Evolutionary conservation across 2,113 vertebrate genomes (phyloP).

Genomic region (Motacilla alba): DNA sequence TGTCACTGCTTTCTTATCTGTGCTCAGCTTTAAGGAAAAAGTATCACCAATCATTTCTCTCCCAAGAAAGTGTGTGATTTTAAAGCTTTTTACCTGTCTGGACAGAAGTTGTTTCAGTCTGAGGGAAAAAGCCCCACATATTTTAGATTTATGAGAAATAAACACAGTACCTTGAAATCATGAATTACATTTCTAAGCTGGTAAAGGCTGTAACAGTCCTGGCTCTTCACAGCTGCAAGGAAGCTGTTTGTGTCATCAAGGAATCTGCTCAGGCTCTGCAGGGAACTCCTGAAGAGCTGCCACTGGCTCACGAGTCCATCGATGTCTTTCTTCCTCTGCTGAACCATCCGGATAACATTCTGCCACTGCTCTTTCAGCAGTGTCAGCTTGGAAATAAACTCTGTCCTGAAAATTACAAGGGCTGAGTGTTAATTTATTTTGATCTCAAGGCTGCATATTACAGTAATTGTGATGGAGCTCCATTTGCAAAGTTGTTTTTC

Average conservation of each 20-base stretch:
- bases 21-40: not conserved
- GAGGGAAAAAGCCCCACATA: not conserved
- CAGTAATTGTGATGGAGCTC: not conserved
- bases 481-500: not conserved
- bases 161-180: slow-evolving; percentile 78
- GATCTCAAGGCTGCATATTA: not conserved
- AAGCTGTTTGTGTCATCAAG: slow-evolving; percentile 70
- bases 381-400: slow-evolving; percentile 83
- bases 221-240: slow-evolving; percentile 70
- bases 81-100: not conserved
- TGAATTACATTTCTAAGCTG: slow-evolving; percentile 73
- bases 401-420: slow-evolving; percentile 71
- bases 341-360: slow-evolving; percentile 68
- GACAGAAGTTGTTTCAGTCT: not conserved
- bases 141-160: not conserved
- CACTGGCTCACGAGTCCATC: slow-evolving; percentile 78
- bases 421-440: not conserved
- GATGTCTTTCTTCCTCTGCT: slow-evolving; percentile 77
- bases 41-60: not conserved
- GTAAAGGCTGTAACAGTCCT: slow-evolving; percentile 69
- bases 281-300: slow-evolving; percentile 76
- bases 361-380: slow-evolving; percentile 86
- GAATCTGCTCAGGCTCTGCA: slow-evolving; percentile 75
- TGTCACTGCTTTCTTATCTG: not conserved
- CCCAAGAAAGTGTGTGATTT: not conserved